Percentiles rank a stretch among this genome's conserved stretches.
phyloP scores from a whole-genome alignment of 2,797 vertebrate species.

The Margarornis squamiger region DNA sequence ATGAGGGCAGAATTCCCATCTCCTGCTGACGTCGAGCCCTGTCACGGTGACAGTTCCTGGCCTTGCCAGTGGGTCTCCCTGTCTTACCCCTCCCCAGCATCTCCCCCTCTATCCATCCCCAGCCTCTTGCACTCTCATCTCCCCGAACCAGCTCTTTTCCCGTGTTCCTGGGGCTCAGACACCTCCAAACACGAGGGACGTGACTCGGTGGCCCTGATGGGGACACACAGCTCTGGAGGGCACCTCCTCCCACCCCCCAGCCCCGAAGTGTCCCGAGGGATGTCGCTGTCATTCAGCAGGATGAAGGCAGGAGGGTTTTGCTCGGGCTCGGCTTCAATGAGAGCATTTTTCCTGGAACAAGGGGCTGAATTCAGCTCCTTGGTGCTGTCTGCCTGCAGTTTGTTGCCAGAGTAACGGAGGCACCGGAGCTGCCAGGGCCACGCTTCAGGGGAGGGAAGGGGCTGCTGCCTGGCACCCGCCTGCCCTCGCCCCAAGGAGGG shows the following conservation, averaged over 20 bases:
- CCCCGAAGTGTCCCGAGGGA: constrained; percentile 2
- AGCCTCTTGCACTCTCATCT: neutral
- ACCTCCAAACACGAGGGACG: fast-evolving
- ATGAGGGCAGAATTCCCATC: neutral
- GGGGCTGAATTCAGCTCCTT: constrained; percentile 76
- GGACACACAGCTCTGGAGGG: neutral
- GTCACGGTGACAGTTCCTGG: neutral
- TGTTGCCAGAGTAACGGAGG: constrained; percentile 76
- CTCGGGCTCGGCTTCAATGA: constrained; percentile 64
- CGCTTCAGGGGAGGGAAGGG: neutral
- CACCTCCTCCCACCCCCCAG: neutral
- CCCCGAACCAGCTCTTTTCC: neutral
- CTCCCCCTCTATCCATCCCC: neutral
- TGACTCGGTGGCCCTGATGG: neutral
- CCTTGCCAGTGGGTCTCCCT: neutral
- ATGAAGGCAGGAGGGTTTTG: constrained; percentile 59
- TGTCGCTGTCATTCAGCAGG: neutral
- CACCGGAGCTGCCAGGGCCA: constrained; percentile 34
- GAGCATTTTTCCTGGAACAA: constrained; percentile 76
- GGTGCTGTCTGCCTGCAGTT: constrained; percentile 50
- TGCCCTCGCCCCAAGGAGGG: neutral
- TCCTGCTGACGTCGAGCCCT: neutral
- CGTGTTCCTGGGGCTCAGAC: neutral
- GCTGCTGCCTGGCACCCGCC: neutral
- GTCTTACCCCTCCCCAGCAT: neutral